phyloP scores from a whole-genome alignment of 2,888 invertebrate species.

The Eristalinus aeneus region DNA sequence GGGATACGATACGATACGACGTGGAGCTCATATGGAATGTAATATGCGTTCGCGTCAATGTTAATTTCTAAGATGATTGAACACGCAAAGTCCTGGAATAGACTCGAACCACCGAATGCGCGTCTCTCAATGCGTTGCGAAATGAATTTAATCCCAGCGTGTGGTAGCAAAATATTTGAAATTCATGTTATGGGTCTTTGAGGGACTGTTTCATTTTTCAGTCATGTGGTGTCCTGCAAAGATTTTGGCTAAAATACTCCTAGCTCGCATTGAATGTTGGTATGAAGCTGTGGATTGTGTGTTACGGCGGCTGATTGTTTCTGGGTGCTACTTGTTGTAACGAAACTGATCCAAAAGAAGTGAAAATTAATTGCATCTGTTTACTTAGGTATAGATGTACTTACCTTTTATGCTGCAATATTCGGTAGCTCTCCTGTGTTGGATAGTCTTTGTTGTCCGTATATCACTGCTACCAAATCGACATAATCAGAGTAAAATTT shows the following conservation, averaged over 20 bases:
- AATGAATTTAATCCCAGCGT: constrained; percentile 58
- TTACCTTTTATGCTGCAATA: no score
- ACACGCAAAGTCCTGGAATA: constrained; percentile 58
- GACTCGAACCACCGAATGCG: constrained; percentile 31
- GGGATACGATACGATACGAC: background rate
- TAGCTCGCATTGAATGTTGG: no score
- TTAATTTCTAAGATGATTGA: constrained; percentile 69
- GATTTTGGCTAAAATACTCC: background rate
- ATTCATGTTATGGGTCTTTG: constrained; percentile 44
- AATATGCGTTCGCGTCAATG: constrained; percentile 66
- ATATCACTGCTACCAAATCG: no score
- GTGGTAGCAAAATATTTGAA: constrained; percentile 63
- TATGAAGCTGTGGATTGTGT: no score
- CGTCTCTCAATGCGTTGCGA: constrained; percentile 60
- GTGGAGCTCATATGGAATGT: constrained; percentile 32
- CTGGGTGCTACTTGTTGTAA: no score
- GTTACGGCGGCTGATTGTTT: no score
- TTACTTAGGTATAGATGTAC: no score
- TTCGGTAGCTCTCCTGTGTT: no score
- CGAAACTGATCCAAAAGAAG: no score
- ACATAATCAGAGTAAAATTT: no score
- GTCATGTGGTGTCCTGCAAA: background rate
- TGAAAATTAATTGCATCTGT: background rate
- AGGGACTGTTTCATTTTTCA: no score
- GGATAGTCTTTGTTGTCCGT: no score